Percentiles rank a stretch among this genome's conserved stretches.
Evolutionary conservation across 2,888 invertebrate genomes (phyloP).

Genomic region (Protophormia terraenovae): DNA sequence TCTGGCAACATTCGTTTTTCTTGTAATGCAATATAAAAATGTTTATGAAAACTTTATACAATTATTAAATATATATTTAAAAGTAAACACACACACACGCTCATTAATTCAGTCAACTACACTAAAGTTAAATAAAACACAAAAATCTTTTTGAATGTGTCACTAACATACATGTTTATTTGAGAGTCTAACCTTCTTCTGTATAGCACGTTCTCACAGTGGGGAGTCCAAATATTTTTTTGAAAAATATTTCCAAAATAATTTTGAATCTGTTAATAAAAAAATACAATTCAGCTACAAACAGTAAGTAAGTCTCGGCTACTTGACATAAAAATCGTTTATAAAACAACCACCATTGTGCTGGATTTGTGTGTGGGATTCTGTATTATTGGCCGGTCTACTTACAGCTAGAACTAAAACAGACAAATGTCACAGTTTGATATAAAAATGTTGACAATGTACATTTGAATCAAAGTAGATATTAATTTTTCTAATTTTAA

Average conservation of each 20-base stretch:
- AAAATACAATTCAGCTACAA: slow-evolving; percentile 9
- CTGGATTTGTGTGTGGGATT: slow-evolving; percentile 44
- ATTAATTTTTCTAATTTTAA: slow-evolving; percentile 26
- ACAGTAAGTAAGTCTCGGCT: slow-evolving; percentile 18
- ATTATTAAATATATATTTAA: neutral
- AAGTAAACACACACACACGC: neutral
- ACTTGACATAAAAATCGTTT: slow-evolving; percentile 25
- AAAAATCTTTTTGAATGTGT: too few species aligned
- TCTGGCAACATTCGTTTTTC: neutral
- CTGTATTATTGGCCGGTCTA: slow-evolving; percentile 24
- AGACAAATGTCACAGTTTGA: slow-evolving; percentile 56
- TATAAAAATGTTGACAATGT: slow-evolving; percentile 43
- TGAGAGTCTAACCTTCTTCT: slow-evolving; percentile 46
- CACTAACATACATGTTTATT: neutral
- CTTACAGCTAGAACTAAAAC: slow-evolving; percentile 16
- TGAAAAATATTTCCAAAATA: slow-evolving; percentile 43
- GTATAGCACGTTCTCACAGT: slow-evolving; percentile 48
- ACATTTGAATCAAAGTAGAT: slow-evolving; percentile 31
- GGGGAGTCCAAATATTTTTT: slow-evolving; percentile 18
- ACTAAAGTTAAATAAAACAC: too few species aligned
- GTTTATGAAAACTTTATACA: neutral
- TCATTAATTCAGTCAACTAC: too few species aligned
- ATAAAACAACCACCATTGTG: neutral
- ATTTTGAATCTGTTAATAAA: slow-evolving; percentile 13
- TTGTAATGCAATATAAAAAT: neutral